Conservation (phyloP, 2,888 invertebrate species). For the Drosophila subquinaria region DNA sequence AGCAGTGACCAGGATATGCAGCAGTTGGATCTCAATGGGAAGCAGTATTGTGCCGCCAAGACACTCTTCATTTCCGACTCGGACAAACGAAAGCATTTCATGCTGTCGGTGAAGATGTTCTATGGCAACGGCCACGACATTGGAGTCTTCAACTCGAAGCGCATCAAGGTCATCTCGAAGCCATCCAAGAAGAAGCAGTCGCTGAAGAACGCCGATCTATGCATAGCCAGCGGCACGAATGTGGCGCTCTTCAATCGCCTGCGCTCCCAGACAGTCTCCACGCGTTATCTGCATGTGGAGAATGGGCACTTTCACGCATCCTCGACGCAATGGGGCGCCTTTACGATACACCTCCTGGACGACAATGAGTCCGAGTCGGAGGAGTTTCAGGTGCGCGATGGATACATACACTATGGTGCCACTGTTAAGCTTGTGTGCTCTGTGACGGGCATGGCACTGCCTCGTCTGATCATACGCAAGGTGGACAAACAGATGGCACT, state of each 20-base stretch:
- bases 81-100: slow-evolving; percentile 99
- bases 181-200: slow-evolving; percentile 99
- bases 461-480: slow-evolving; percentile 96
- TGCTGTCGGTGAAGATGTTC: slow-evolving; percentile 99
- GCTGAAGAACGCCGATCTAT: slow-evolving; percentile 99
- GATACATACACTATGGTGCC: slow-evolving; percentile 99
- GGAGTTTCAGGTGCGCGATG: slow-evolving; percentile 96
- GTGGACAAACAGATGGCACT: slow-evolving; percentile 99
- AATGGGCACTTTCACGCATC: slow-evolving; percentile 99
- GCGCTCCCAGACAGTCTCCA: slow-evolving; percentile 99
- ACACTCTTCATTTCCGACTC: slow-evolving; percentile 99
- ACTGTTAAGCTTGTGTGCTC: slow-evolving; percentile 99
- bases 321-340: slow-evolving; percentile 99
- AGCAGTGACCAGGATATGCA: slow-evolving; percentile 99
- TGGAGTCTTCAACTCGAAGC: slow-evolving; percentile 98
- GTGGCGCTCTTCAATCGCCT: slow-evolving; percentile 99
- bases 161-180: slow-evolving; percentile 99
- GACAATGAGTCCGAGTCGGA: slow-evolving; percentile 99
- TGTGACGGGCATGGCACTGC: slow-evolving; percentile 99
- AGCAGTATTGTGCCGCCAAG: slow-evolving; percentile 99
- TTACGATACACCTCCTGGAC: slow-evolving; percentile 98
- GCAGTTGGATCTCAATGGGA: slow-evolving; percentile 98
- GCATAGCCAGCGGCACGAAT: slow-evolving; percentile 99
- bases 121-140: slow-evolving; percentile 99
- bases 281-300: slow-evolving; percentile 99